A percentile compares a stretch with the other conserved stretches of the same genome.
These are phyloP conservation scores for Ptilodon capucinus DNA, from an alignment of 2,888 invertebrate genomes.

Conservation along the genomic window DNA sequence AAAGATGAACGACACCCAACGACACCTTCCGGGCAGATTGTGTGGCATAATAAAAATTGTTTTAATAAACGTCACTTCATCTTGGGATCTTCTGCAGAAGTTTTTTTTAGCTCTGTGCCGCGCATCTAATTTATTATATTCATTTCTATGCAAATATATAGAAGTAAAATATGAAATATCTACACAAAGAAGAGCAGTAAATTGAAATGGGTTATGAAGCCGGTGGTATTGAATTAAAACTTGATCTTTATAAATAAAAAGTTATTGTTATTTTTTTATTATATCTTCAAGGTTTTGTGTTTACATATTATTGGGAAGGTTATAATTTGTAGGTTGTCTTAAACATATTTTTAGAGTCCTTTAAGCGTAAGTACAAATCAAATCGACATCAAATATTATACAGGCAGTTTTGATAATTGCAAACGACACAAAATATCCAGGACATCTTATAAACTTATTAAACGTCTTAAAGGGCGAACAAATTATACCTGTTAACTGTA, in stretches of 20 bases:
- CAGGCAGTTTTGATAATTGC: background rate
- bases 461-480: conserved; percentile 42
- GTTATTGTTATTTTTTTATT: too few relatives aligned
- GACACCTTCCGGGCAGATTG: background rate
- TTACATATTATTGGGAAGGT: too few relatives aligned
- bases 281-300: too few relatives aligned
- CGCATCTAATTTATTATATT: conserved; percentile 14
- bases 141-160: conserved; percentile 13
- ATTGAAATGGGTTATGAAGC: too few relatives aligned
- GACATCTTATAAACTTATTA: conserved; percentile 41
- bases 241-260: too few relatives aligned
- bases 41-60: background rate
- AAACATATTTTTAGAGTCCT: too few relatives aligned
- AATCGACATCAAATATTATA: background rate
- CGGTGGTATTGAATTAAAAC: too few relatives aligned
- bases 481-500: conserved; percentile 53
- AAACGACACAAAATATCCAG: conserved; percentile 17
- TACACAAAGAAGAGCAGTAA: background rate
- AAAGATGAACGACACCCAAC: too few relatives aligned
- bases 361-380: background rate
- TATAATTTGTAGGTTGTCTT: too few relatives aligned
- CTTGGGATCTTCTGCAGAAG: conserved; percentile 4
- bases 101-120: background rate
- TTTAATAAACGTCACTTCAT: conserved; percentile 11
- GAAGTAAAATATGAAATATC: conserved; percentile 9